Percentiles rank a stretch among this genome's conserved stretches.
phyloP scores from a whole-genome alignment of 2,113 vertebrate genomes.

The Siphamia tubifer region DNA sequence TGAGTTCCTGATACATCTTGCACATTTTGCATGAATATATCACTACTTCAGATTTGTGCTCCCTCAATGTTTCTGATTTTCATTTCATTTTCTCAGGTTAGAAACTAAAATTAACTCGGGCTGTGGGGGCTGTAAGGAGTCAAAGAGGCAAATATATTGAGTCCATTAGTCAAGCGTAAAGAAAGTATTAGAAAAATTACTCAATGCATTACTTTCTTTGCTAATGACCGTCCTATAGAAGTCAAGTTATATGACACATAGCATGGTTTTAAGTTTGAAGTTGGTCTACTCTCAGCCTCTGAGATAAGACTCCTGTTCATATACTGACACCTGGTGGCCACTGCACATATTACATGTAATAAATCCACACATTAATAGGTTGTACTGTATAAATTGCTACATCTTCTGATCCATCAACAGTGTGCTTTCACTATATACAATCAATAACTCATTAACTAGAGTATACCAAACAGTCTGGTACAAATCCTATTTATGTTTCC shows the following conservation, averaged over 20 bases:
- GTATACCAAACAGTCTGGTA: not conserved
- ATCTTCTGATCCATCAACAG: not conserved
- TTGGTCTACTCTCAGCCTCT: not conserved
- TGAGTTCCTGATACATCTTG: too few relatives aligned
- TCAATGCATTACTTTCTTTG: not conserved
- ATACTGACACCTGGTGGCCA: constrained; percentile 54
- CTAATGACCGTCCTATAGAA: not conserved
- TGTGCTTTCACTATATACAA: not conserved
- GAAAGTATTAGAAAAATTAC: not conserved
- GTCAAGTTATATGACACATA: not conserved
- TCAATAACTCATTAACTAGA: not conserved
- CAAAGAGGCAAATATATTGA: too few relatives aligned
- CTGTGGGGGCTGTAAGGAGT: not conserved
- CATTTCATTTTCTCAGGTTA: constrained; percentile 4
- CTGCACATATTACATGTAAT: not conserved
- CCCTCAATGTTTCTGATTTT: too few relatives aligned
- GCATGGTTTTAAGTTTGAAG: not conserved
- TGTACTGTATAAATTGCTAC: not conserved
- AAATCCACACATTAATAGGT: not conserved
- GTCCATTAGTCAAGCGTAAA: not conserved
- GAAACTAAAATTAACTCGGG: constrained; percentile 1
- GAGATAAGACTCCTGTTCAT: not conserved
- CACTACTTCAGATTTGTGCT: too few relatives aligned
- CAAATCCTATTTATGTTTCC: not conserved
- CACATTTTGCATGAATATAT: too few relatives aligned